Base-by-base conservation (phyloP, 2,113 vertebrate species). In the Odontesthes bonariensis region DNA sequence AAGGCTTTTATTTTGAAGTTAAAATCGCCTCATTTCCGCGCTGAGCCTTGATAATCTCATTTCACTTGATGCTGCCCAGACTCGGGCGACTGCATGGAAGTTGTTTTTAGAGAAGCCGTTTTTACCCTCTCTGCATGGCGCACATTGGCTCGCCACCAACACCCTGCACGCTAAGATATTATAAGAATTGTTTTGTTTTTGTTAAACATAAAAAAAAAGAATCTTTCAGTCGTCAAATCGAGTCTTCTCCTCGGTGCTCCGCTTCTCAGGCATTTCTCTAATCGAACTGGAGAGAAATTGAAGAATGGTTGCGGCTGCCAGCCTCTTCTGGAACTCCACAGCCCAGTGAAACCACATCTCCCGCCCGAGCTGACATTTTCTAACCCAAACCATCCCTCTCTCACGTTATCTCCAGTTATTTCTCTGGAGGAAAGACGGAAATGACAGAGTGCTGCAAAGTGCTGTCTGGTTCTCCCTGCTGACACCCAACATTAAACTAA, bases 1-100 rank as follows among this genome's bases (percentile, higher is more conserved):
- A 0, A 5, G 0, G 38, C 69, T 59, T 79, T 83, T 86, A 88
- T 77, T 83, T 65, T 83, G 79, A 84, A 79, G 22, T 12, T 31
- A 0, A 46, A 14, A 72, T 16, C 1, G 0, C 0, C 1, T 0
- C 0, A 51, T 56, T 79, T 86, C 83, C 87, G 27, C 49, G 2
- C 17, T 33, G 10, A 6, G 0, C 31, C 14, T 19, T 3, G 38
- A 44, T 60, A 32, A 56, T 2, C 3, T 0, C 0, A 4, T 53
- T 0, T 1, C 0, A 0, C 65, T 88, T 89, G 47, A 76, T 44
- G 16, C 10, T 35, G 0, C 0, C 49, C 27, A 47, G 35, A 74
- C 5, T 22, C 22, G 40, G 64, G 61, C 8, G 42, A 16, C 73
- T 69, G 83, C 69, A 61, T 79, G 57, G 68, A 85, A 85, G 77